phyloP scores from a whole-genome alignment of 2,888 invertebrate genomes.

The Cacoxenus indagator region DNA sequence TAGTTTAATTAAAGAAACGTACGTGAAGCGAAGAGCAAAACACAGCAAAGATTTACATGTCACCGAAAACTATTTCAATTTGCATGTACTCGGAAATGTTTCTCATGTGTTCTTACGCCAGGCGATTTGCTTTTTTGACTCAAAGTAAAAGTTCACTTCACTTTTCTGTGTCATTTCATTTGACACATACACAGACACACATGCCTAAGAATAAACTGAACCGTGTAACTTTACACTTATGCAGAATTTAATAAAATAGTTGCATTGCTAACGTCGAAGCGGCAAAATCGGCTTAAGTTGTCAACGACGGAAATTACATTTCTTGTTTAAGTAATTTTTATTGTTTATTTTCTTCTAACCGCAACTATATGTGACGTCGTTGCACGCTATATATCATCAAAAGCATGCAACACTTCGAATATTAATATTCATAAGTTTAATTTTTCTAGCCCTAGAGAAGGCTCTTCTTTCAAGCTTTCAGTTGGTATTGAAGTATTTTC shows the following conservation, averaged over 20 bases:
- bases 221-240: neutral
- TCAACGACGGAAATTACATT: constrained; percentile 1
- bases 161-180: constrained; percentile 1
- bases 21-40: neutral
- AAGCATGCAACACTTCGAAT: too few relatives aligned
- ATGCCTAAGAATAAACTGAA: neutral
- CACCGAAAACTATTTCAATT: constrained; percentile 21
- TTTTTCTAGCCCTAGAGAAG: too few relatives aligned
- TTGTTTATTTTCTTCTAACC: neutral
- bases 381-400: too few relatives aligned
- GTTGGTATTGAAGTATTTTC: too few relatives aligned
- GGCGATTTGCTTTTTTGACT: neutral
- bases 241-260: neutral
- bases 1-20: constrained; percentile 3
- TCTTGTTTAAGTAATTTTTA: neutral
- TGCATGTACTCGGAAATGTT: neutral
- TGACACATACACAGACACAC: neutral
- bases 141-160: neutral
- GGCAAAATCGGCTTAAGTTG: neutral
- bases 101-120: neutral
- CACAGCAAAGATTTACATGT: constrained; percentile 6
- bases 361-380: too few relatives aligned
- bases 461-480: too few relatives aligned
- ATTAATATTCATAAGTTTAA: too few relatives aligned
- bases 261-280: neutral